These are phyloP conservation scores for Coturnix japonica DNA, from an alignment of 2,113 vertebrate species.

Conservation along the genomic window DNA sequence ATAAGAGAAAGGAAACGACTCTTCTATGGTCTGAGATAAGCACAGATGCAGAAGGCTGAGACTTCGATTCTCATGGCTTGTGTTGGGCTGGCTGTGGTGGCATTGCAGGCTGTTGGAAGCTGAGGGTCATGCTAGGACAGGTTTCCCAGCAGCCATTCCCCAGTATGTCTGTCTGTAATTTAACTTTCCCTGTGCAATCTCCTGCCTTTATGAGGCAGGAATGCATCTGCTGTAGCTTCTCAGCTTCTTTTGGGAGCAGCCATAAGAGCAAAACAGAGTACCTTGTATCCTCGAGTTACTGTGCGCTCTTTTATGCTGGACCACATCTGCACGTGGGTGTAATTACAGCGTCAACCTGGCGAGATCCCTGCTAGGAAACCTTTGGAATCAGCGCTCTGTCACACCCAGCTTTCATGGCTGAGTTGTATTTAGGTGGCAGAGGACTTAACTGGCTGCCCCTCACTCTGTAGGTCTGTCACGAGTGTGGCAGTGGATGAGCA, in stretches of 20 bases:
- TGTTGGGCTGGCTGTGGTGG: neutral
- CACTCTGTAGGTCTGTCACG: neutral
- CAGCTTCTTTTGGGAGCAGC: constrained; percentile 48
- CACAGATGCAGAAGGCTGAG: constrained; percentile 9
- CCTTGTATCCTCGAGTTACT: constrained; percentile 11
- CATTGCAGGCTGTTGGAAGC: neutral
- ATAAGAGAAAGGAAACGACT: constrained; percentile 8
- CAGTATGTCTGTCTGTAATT: neutral
- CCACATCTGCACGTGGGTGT: neutral
- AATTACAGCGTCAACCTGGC: neutral
- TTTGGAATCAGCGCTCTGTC: rapidly evolving
- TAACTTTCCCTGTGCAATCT: neutral
- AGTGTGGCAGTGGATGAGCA: neutral
- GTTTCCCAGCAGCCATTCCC: neutral
- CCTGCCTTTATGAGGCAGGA: neutral
- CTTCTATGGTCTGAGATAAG: constrained; percentile 40
- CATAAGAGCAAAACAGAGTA: neutral
- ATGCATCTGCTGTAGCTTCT: constrained; percentile 27
- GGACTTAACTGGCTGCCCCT: neutral
- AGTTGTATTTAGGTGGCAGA: neutral
- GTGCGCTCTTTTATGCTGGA: constrained; percentile 37
- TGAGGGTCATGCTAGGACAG: too few species aligned
- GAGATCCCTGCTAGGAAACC: neutral
- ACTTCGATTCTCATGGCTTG: constrained; percentile 12
- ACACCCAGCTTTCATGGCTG: neutral